Conservation (phyloP, 2,888 invertebrate species). For the Diogma glabrata region DNA sequence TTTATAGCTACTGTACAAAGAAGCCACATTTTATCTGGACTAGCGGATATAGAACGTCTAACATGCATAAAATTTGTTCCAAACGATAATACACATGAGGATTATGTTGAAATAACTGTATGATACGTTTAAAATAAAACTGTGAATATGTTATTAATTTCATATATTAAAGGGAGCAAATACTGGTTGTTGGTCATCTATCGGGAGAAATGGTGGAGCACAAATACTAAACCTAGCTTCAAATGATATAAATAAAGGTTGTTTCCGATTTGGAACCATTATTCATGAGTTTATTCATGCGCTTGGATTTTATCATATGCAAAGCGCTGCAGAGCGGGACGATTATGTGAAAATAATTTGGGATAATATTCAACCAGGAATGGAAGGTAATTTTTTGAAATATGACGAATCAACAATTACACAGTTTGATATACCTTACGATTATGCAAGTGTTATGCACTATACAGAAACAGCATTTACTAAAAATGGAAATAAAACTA, state of each 20-base stretch:
- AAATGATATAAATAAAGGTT: conserved; percentile 26
- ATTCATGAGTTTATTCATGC: conserved; percentile 70
- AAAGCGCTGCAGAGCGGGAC: conserved; percentile 63
- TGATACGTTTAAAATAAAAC: not conserved
- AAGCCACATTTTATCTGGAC: conserved; percentile 51
- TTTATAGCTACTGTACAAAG: conserved; percentile 38
- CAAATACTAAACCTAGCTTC: conserved; percentile 28
- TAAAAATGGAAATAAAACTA: conserved; percentile 53
- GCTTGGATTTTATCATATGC: conserved; percentile 68
- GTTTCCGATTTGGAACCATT: conserved; percentile 41
- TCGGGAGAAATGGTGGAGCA: conserved; percentile 46
- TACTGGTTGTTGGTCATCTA: conserved; percentile 68
- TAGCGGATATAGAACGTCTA: conserved; percentile 55
- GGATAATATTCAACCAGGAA: conserved; percentile 39
- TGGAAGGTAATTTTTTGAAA: conserved; percentile 57
- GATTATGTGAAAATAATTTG: conserved; percentile 47
- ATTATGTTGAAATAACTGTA: conserved; percentile 27
- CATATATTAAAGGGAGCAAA: conserved; percentile 23
- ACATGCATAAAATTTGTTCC: conserved; percentile 62
- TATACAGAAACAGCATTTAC: conserved; percentile 63
- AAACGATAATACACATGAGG: conserved; percentile 34
- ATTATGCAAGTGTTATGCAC: conserved; percentile 71
- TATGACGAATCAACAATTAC: conserved; percentile 41
- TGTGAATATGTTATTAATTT: no score
- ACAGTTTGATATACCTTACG: conserved; percentile 56